Base-by-base conservation (phyloP, 2,888 invertebrate species). In the Auanema freiburgensis region DNA sequence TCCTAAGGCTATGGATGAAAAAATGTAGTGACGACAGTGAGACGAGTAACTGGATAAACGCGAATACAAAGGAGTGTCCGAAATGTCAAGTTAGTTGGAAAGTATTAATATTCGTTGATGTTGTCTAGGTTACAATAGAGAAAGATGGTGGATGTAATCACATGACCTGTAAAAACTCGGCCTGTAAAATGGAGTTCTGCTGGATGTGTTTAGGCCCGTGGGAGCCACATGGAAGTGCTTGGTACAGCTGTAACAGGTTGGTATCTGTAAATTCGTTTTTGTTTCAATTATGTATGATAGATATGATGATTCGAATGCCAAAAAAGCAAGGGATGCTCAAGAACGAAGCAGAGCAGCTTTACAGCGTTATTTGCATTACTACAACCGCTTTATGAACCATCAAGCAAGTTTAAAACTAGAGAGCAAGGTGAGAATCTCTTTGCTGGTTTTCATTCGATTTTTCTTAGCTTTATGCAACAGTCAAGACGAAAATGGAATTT, bases 21-120 rank as follows among this genome's bases (percentile, higher is more conserved):
- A 97, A 98, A 87, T 97, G 96, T 87, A 95, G 94, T 85, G 97
- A 98, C 85, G 97, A 98, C 86, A 93, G 93, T 5, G 97, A 97
- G 87, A 97, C 97, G 60, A 93, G 94, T 12, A 97, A 97, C 85
- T 98, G 97, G 97, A 95, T 98, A 83, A 94, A 94, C 63, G 96
- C 96, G 33, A 97, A 98, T 87, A 98, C 97, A 60, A 97, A 98
- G 87, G 95, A 96, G 87, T 97, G 97, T 86, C 97, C 97, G 50
- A 92, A 92, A 85, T 98, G 97, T 86, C 93, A 93, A 86, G 94
- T 74, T 2, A 16, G 23, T 11, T 24, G 21, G 41, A n/a, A 54
- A 23, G 23, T 11, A 24, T 55, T n/a, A 8, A 55, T 33, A 33
- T 18, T 33, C n/a, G 8, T 5, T 5, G 24, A 3, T 6, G 2